Base-by-base conservation (phyloP, 35 echinoderm and acorn worm species). In the Apostichopus californicus region DNA sequence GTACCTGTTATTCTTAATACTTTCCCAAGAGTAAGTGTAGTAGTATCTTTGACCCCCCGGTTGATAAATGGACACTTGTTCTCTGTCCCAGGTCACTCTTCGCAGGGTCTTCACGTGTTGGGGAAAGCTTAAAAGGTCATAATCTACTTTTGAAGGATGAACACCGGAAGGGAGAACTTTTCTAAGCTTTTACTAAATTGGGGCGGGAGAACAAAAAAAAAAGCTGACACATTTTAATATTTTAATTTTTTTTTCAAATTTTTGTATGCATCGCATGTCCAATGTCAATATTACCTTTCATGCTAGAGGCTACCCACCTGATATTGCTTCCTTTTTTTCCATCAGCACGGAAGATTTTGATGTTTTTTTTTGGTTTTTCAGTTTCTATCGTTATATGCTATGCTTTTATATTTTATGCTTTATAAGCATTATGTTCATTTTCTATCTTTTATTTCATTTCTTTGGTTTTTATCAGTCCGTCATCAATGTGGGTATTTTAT, bases 51-150 rank as follows among this genome's bases (percentile, higher is more conserved):
- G 34, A 68, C 9, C 64, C 52, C 80, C 9, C 7, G 53, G 34
- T 46, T 46, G 17, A 83, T 55, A 34, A 83, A 83, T 55, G 80
- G 46, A 46, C 80, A 56, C 64, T 83, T 83, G 52, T 83, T 83
- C 80, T 83, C 80, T 83, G 80, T 55, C 80, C 46, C 80, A 83
- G 80, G 80, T 83, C 24, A 83, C 52, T 53, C 55, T 83, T 83
- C 80, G 80, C 80, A 83, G 80, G 57, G 9, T 83, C 80, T 83
- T 83, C 80, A 83, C 6, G 8, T 55, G 80, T 13, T 83, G 80
- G 80, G 18, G 80, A 83, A 83, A 83, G 80, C 80, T 83, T 53
- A 83, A 83, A 83, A 18, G 34, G 55, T 53, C 24, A 56, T 18
- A 83, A 56, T 17, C 34, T 46, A 68, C 11, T 68, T 68, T 14